These are phyloP conservation scores for Heliconius eleuchia DNA, from an alignment of 1,140 invertebrate species.

Conservation along the genomic window DNA sequence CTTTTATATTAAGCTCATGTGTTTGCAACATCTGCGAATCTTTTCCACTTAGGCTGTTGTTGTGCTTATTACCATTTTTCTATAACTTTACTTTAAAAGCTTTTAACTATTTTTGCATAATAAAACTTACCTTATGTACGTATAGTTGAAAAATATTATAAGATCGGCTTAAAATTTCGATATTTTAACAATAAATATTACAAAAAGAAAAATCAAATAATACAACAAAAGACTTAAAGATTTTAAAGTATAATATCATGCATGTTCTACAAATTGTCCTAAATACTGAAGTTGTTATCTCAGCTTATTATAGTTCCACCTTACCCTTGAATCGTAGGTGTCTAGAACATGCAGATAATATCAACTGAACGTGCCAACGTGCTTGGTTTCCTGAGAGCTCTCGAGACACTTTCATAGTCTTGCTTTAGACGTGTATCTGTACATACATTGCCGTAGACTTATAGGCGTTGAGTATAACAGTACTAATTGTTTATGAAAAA, in stretches of 20 bases:
- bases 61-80: background rate
- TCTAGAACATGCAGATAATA: constrained; percentile 44
- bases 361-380: constrained; percentile 41
- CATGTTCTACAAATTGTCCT: background rate
- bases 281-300: background rate
- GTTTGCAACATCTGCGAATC: background rate
- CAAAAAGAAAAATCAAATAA: no score
- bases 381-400: constrained; percentile 47
- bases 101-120: no score
- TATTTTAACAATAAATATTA: no score
- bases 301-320: constrained; percentile 20
- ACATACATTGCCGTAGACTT: background rate
- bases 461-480: background rate
- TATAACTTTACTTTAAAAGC: no score
- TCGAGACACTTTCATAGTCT: constrained; percentile 45
- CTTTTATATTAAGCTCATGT: background rate
- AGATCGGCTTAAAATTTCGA: background rate
- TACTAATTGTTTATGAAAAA: background rate
- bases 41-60: background rate
- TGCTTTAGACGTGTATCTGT: constrained; percentile 24
- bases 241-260: background rate
- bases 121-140: no score
- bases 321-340: constrained; percentile 34
- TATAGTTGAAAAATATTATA: background rate
- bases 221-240: background rate